Evolutionary conservation across 64 coral and sea anemone species (phyloP).

Genomic region (Trachythela sp.): DNA sequence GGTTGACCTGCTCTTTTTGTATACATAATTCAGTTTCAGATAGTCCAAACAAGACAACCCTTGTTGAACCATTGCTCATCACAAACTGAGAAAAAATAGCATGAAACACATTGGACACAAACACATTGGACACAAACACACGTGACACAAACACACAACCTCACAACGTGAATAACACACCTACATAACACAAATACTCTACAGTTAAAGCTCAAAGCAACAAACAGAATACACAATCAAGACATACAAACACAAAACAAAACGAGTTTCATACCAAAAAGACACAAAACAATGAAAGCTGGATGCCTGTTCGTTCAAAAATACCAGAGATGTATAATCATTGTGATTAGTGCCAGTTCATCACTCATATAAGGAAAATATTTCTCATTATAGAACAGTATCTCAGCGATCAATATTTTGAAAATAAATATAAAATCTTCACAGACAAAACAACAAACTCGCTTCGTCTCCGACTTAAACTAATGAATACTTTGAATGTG

Average conservation of each 20-base stretch:
- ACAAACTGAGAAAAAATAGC: neutral
- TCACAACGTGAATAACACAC: no score
- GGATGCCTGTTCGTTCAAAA: neutral
- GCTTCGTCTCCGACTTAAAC: neutral
- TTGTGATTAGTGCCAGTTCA: neutral
- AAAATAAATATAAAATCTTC: neutral
- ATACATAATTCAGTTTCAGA: constrained; percentile 6
- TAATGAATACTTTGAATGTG: neutral
- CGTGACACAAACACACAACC: no score
- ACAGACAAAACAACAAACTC: neutral
- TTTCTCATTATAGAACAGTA: neutral
- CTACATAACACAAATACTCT: no score
- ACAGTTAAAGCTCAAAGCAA: no score
- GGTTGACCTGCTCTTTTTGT: no score
- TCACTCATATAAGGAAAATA: constrained; percentile 3
- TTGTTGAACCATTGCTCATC: neutral
- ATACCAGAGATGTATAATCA: neutral
- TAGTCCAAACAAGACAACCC: neutral
- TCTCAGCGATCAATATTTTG: neutral
- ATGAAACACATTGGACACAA: neutral
- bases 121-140: neutral
- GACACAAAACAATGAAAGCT: neutral
- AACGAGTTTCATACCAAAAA: neutral
- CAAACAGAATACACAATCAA: no score
- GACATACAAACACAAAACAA: neutral